Evolutionary conservation across 2,797 vertebrate species (phyloP).

Genomic region (Morelia viridis): DNA sequence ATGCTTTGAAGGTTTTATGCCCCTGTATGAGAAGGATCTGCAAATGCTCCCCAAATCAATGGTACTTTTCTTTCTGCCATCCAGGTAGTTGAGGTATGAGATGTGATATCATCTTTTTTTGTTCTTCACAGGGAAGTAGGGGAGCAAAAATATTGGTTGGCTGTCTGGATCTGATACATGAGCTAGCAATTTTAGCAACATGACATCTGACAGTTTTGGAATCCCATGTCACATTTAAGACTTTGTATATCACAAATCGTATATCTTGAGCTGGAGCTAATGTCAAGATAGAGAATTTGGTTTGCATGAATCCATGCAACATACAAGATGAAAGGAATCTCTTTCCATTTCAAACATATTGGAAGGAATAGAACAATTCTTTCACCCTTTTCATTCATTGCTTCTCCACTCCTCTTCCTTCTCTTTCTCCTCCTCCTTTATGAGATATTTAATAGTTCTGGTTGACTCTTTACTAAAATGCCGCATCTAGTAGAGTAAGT

Average conservation of each 20-base stretch:
- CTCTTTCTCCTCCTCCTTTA: not conserved
- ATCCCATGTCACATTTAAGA: not conserved
- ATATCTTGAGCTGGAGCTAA: not conserved
- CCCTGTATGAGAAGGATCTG: not conserved
- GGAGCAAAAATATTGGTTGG: not conserved
- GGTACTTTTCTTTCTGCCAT: too few species aligned
- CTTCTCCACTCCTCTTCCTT: not conserved
- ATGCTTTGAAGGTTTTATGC: not conserved
- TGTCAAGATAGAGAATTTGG: not conserved
- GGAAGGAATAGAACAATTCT: not conserved
- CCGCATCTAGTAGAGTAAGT: not conserved
- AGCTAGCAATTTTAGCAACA: not conserved
- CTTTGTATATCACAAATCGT: not conserved
- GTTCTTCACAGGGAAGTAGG: not conserved
- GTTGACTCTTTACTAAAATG: not conserved
- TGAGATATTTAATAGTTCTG: not conserved
- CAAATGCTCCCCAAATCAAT: not conserved
- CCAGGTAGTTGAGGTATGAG: too few species aligned
- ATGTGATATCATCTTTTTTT: not conserved
- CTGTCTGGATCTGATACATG: not conserved
- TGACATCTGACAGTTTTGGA: not conserved
- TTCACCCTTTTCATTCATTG: not conserved
- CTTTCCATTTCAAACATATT: not conserved
- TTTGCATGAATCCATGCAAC: not conserved
- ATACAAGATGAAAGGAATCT: rapidly evolving